Evolutionary conservation across 1,140 invertebrate genomes (phyloP), one percentile per base, ranked within the genome.

Genomic region (Ceratina calcarata): DNA sequence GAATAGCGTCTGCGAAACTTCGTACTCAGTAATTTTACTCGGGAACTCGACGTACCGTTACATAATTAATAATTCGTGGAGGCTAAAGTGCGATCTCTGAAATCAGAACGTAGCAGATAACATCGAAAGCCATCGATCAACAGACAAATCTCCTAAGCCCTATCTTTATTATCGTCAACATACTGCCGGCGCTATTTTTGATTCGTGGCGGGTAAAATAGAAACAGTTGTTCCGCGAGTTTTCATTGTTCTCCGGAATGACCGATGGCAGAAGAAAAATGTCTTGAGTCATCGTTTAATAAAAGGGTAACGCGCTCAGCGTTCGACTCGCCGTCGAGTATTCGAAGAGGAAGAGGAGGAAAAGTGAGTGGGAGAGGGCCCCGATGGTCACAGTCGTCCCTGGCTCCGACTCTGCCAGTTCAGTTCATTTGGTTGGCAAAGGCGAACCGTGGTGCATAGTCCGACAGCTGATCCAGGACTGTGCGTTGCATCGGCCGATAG

Each of bases 381-480:
- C 16, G 2, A 70, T 53, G 15, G 55, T 45, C 58, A 18, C 12
- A 3, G 53, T 12, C 83, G 81, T 69, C 61, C 75, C 86, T 83
- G 83, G 65, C 20, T 65, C 58, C 72, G 75, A 67, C 64, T 49
- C 60, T 69, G 62, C 68, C 75, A 85, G 86, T 62, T 85, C 61
- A 66, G 65, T 77, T 87, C 75, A 85, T 78, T 87, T 75, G 68
- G 77, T 83, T 73, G 66, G 68, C 20, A 72, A 78, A 80, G 81
- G 78, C 77, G 80, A 70, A 69, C 77, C 74, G 71, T 66, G 71
- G 85, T 83, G 74, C 53, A 84, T 69, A 81, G 71, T 68, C 18
- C 69, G 81, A 89, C 88, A 89, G 87, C 88, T 89, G 88, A 89
- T 87, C 82, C 80, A 64, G 65, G 64, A 75, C 71, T 68, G 81